Conservation (phyloP, 2,888 invertebrate genomes). For the Epistrophe grossulariae region DNA sequence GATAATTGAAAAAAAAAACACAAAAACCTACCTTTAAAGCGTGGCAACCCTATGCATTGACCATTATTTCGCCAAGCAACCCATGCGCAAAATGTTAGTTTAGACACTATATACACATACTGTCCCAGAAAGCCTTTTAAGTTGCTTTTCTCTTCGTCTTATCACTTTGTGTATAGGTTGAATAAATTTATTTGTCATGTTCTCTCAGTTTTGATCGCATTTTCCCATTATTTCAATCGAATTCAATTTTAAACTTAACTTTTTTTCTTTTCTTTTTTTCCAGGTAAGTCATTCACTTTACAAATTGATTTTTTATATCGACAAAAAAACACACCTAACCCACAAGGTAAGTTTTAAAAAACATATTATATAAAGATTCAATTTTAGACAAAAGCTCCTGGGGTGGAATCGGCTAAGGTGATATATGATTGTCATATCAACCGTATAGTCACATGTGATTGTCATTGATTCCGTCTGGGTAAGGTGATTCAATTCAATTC, state of each 20-base stretch:
- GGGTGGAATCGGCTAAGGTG: no score
- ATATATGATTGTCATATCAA: no score
- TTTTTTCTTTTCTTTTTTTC: conserved; percentile 35
- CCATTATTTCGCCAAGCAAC: no score
- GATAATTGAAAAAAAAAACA: no score
- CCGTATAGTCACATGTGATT: no score
- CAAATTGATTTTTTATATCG: conserved; percentile 45
- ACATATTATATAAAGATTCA: conserved; percentile 23
- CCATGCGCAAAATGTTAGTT: no score
- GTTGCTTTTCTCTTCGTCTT: neutral
- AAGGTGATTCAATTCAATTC: no score
- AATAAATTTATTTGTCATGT: neutral
- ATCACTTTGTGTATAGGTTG: neutral
- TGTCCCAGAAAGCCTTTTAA: no score
- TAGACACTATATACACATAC: no score
- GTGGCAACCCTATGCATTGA: no score
- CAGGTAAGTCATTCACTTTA: conserved; percentile 63
- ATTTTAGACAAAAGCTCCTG: conserved; percentile 35
- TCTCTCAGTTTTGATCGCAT: neutral
- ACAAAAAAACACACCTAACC: conserved; percentile 49
- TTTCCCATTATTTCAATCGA: neutral
- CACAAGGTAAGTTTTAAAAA: conserved; percentile 45
- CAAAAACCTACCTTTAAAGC: no score
- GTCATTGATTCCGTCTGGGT: no score
- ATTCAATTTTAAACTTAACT: neutral